These are phyloP conservation scores for Pristionchus pacificus DNA, from an alignment of 1,140 invertebrate species.

Conservation along the genomic window DNA sequence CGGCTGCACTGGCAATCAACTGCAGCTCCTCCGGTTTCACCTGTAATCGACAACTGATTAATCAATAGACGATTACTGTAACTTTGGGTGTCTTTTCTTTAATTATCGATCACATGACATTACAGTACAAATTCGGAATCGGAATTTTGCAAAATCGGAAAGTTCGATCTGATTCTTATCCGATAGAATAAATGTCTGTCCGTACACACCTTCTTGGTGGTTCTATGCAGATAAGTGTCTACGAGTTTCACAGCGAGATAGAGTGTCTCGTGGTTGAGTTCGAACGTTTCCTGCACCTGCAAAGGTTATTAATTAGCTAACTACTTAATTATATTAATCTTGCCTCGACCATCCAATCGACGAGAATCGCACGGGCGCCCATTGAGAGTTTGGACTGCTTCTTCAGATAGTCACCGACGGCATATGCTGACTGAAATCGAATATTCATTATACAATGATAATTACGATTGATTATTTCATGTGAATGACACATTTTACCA, in stretches of 20 bases:
- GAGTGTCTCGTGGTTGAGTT: conserved; percentile 93
- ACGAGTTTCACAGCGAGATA: conserved; percentile 94
- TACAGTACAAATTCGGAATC: conserved; percentile 29
- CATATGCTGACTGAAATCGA: conserved; percentile 63
- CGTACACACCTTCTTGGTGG: conserved; percentile 50
- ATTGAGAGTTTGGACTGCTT: conserved; percentile 71
- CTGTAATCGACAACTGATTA: no score
- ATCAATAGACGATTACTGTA: no score
- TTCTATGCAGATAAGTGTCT: conserved; percentile 76
- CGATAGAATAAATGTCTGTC: background rate
- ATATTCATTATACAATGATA: background rate
- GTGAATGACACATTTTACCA: no score
- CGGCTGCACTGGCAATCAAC: conserved; percentile 79
- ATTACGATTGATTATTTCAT: no score
- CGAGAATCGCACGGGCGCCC: conserved; percentile 82
- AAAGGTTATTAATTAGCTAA: background rate
- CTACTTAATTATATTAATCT: background rate
- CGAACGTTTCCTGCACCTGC: conserved; percentile 76
- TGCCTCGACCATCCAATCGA: conserved; percentile 98
- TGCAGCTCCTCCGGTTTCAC: conserved; percentile 65
- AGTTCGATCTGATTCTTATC: background rate
- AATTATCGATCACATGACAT: conserved; percentile 37
- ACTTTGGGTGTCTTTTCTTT: no score
- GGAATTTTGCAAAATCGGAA: background rate
- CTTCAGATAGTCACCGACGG: conserved; percentile 75